Evolutionary conservation across 2,113 vertebrate genomes (phyloP).

Genomic region (Gymnogyps californianus): DNA sequence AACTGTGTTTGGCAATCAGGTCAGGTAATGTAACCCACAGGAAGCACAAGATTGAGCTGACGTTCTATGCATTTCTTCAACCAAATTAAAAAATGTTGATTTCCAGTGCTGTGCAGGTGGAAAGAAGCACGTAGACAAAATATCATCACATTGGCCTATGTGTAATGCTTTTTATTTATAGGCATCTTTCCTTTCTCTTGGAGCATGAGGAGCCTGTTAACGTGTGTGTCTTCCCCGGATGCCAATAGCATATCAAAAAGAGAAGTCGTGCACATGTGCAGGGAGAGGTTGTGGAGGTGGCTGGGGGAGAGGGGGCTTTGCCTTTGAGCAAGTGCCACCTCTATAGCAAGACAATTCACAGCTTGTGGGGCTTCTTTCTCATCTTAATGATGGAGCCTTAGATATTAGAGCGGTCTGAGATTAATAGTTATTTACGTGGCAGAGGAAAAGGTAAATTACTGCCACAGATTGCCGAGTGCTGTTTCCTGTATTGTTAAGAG

Average conservation of each 20-base stretch:
- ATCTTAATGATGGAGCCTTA: not conserved
- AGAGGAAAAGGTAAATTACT: not conserved
- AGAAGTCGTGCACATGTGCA: rapidly evolving
- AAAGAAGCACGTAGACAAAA: not conserved
- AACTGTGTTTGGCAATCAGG: not conserved
- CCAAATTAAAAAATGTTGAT: not conserved
- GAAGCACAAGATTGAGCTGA: not conserved
- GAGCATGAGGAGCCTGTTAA: not conserved
- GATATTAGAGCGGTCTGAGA: not conserved
- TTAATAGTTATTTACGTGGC: not conserved
- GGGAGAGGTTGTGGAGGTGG: no score
- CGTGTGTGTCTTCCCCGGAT: not conserved
- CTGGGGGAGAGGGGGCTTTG: not conserved
- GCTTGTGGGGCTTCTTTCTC: not conserved
- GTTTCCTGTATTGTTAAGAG: no score
- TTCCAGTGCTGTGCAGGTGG: not conserved
- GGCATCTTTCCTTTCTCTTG: not conserved
- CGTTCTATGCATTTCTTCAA: not conserved
- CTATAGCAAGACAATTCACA: not conserved
- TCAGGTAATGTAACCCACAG: not conserved
- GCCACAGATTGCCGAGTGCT: no score
- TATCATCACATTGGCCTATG: not conserved
- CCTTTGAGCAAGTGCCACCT: not conserved
- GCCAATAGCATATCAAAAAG: not conserved
- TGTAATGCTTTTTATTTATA: not conserved